Evolutionary conservation across 2,113 vertebrate genomes (phyloP), one percentile per base, ranked within the genome.

Genomic region (Caranx melampygus): DNA sequence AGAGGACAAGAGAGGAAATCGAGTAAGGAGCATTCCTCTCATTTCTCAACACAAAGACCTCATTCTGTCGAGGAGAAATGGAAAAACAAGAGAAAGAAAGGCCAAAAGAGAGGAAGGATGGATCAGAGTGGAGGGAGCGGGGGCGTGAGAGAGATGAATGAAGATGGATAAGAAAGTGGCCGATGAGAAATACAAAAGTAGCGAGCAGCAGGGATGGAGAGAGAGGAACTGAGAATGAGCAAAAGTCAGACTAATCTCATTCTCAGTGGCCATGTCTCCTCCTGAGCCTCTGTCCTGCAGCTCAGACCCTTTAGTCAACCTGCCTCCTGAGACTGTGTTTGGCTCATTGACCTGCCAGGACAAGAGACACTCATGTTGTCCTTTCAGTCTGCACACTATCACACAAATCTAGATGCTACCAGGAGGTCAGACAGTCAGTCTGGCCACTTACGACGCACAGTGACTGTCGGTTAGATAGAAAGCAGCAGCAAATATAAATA

Each of bases 1-100:
- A 33, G 49, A 34, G 33, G 21, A 31, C 31, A 71, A 57, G 40
- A 8, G 8, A 26, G 35, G 16, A 37, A 59, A 31, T 2, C 49
- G 72, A 68, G 54, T 15, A 20, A 75, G 42, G 63, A 67, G n/a
- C 72, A 89, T 90, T 84, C 83, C 68, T 87, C 62, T 59, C 70
- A 81, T 87, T 78, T 83, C 75, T 66, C 33, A 16, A 58, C 55
- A 92, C 87, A 93, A 92, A 90, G 88, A 67, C 45, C 20, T 82
- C 88, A 74, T 91, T 91, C 72, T 91, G 78, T 62, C 3, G 35
- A 55, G 75, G 34, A 71, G 60, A 63, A 75, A 42, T 16, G 59
- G 57, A 75, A 75, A 63, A 86, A 84, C 16, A 42, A 73, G 26
- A 5, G 64, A 63, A 12, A 31, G 37, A 80, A 54, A 67, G 47